Evolutionary conservation across 2,113 vertebrate species (phyloP).

Genomic region (Natator depressus): DNA sequence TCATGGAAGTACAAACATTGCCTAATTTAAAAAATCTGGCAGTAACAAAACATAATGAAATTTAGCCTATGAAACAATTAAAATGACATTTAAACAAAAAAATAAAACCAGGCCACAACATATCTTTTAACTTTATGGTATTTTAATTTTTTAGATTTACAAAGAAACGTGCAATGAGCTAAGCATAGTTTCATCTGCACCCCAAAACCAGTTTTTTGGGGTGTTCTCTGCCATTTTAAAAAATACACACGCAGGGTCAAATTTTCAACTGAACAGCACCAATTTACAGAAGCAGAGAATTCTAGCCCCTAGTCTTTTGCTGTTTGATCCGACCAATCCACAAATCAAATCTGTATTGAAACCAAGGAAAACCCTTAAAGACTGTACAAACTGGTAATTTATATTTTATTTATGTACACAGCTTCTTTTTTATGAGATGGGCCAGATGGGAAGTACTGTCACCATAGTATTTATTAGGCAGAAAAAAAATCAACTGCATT

Average conservation of each 20-base stretch:
- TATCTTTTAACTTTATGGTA: not conserved
- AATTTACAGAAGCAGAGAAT: not conserved
- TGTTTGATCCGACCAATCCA: not conserved
- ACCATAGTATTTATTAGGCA: conserved; percentile 16
- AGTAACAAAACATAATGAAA: not conserved
- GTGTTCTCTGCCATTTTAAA: not conserved
- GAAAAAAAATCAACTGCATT: not conserved
- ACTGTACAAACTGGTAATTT: not conserved
- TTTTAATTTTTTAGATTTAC: not conserved
- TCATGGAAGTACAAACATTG: not conserved
- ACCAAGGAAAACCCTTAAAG: not conserved
- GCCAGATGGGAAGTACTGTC: conserved; percentile 6
- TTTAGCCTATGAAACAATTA: not conserved
- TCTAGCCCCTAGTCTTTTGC: not conserved
- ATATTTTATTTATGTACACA: not conserved
- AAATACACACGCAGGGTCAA: not conserved
- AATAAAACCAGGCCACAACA: not conserved
- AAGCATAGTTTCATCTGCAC: not conserved
- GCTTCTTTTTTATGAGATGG: not conserved
- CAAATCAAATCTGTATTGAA: not conserved
- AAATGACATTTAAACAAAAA: not conserved
- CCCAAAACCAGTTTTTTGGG: not conserved
- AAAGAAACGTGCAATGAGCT: not conserved
- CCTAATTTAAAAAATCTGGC: not conserved
- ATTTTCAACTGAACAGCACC: not conserved